Conservation (phyloP, 1,140 invertebrate species). For the Drosophila oshimai region DNA sequence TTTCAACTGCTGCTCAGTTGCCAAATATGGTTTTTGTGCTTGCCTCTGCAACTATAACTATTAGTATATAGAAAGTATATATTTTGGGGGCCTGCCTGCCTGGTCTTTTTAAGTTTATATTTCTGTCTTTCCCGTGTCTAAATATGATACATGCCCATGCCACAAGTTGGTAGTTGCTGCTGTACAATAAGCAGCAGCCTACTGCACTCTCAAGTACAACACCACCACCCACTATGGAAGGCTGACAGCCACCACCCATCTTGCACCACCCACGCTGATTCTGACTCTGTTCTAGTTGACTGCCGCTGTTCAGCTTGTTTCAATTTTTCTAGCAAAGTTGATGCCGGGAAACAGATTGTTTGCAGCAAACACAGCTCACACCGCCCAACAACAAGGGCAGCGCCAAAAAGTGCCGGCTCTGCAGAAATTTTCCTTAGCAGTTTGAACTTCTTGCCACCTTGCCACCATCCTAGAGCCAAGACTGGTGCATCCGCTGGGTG, state of each 20-base stretch:
- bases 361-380: constrained; percentile 50
- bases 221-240: not conserved
- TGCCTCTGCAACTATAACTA: constrained; percentile 36
- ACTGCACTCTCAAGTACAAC: constrained; percentile 18
- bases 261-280: not conserved
- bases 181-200: constrained; percentile 4
- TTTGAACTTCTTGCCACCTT: constrained; percentile 54
- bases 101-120: constrained; percentile 75
- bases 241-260: not conserved
- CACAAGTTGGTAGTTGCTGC: constrained; percentile 25
- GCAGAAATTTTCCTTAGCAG: constrained; percentile 70
- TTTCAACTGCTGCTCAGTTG: constrained; percentile 74
- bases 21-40: constrained; percentile 61
- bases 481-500: not conserved
- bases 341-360: constrained; percentile 74
- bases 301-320: constrained; percentile 62
- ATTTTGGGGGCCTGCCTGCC: not conserved
- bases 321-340: constrained; percentile 67
- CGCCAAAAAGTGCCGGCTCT: constrained; percentile 56
- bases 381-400: not conserved
- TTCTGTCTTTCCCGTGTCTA: constrained; percentile 69
- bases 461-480: not conserved
- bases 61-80: too few relatives aligned
- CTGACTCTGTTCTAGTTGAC: constrained; percentile 57
- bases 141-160: constrained; percentile 68